phyloP scores from a whole-genome alignment of 1,140 invertebrate genomes.

The Phortica variegata region DNA sequence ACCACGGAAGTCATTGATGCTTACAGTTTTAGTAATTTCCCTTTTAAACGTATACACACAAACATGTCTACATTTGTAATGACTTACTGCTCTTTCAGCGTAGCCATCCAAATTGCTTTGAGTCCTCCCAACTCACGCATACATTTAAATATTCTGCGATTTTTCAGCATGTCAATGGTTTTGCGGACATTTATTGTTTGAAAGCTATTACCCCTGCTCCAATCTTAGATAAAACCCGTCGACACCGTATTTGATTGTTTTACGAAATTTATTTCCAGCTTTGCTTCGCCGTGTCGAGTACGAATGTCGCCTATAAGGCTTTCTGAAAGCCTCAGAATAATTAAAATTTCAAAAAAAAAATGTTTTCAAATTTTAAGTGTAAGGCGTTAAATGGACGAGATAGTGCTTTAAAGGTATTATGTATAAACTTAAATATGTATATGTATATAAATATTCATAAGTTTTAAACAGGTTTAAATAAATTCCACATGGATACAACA shows the following conservation, averaged over 20 bases:
- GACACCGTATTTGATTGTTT: conserved; percentile 55
- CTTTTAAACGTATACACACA: neutral
- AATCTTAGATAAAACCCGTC: conserved; percentile 26
- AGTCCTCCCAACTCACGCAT: conserved; percentile 18
- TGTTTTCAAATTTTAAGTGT: too few relatives aligned
- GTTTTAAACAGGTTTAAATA: too few relatives aligned
- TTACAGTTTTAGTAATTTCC: conserved; percentile 31
- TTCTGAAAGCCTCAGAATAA: too few relatives aligned
- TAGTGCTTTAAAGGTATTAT: too few relatives aligned
- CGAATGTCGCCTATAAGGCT: too few relatives aligned
- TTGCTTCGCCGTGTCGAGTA: too few relatives aligned
- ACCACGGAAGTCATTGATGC: conserved; percentile 32
- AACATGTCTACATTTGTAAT: conserved; percentile 18
- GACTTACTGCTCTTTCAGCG: conserved; percentile 28
- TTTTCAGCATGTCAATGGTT: conserved; percentile 52
- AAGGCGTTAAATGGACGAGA: too few relatives aligned
- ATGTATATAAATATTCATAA: too few relatives aligned
- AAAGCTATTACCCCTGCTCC: conserved; percentile 56
- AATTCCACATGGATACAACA: too few relatives aligned
- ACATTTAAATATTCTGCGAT: conserved; percentile 25
- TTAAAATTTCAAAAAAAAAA: too few relatives aligned
- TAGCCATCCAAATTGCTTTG: conserved; percentile 31
- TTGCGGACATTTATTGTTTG: conserved; percentile 58
- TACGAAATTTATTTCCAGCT: too few relatives aligned
- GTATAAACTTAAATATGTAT: too few relatives aligned